These are phyloP conservation scores for Pipistrellus nathusii DNA, from an alignment of 2,797 vertebrate species.

Conservation along the genomic window DNA sequence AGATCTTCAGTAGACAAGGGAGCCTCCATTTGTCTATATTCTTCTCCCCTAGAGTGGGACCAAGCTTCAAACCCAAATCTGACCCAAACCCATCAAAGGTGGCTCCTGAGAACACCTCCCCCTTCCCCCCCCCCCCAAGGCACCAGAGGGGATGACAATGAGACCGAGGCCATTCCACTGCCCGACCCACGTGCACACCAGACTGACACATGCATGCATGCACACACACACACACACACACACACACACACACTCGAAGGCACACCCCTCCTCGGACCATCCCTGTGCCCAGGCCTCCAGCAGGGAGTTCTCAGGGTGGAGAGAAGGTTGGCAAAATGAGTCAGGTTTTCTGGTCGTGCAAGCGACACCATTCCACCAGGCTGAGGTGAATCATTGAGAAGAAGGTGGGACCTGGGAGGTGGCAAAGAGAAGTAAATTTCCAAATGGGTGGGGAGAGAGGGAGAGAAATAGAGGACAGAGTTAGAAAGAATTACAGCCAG, in stretches of 20 bases:
- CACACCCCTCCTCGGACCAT: neutral
- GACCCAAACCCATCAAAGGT: neutral
- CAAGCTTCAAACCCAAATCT: constrained; percentile 71
- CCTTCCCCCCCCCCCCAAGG: constrained; percentile 48
- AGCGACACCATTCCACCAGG: constrained; percentile 69
- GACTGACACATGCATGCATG: neutral
- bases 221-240: too few relatives aligned
- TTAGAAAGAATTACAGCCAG: neutral
- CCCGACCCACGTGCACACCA: neutral
- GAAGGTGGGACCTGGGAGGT: constrained; percentile 61
- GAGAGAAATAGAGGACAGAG: neutral
- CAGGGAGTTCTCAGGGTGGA: constrained; percentile 70
- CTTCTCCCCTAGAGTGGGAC: neutral
- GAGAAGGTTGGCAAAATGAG: constrained; percentile 81
- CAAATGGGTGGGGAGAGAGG: neutral
- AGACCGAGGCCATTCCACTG: constrained; percentile 59
- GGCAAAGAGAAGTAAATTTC: constrained; percentile 54
- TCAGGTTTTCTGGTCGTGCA: constrained; percentile 75
- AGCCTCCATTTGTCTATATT: constrained; percentile 67
- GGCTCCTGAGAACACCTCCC: constrained; percentile 5
- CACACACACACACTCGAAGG: neutral
- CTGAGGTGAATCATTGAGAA: constrained; percentile 78
- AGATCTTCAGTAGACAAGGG: constrained; percentile 76
- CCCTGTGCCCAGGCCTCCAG: constrained; percentile 62
- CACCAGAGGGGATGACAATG: constrained; percentile 55